Evolutionary conservation across 2,888 invertebrate species (phyloP).

Genomic region (Dorcus parallelipipedus): DNA sequence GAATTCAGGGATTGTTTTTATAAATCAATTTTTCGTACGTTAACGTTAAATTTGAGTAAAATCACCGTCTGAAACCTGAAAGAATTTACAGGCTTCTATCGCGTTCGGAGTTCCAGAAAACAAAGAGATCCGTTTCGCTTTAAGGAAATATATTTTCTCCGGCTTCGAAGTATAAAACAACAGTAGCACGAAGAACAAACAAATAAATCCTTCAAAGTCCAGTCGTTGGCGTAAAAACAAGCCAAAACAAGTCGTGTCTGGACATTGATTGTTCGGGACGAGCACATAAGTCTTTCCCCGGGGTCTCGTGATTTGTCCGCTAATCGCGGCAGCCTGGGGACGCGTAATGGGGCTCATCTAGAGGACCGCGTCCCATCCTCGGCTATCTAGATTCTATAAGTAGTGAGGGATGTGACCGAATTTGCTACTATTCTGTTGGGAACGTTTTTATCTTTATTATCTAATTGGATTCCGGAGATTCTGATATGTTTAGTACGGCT

Average conservation of each 20-base stretch:
- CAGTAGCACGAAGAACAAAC: constrained; percentile 31
- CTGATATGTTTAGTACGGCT: constrained; percentile 20
- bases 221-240: constrained; percentile 34
- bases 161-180: constrained; percentile 7
- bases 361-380: constrained; percentile 27
- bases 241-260: constrained; percentile 34
- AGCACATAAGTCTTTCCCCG: constrained; percentile 47
- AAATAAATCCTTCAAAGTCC: constrained; percentile 47
- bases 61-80: too few species aligned
- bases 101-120: too few species aligned
- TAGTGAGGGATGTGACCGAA: constrained; percentile 27
- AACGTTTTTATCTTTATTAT: constrained; percentile 36
- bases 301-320: constrained; percentile 48
- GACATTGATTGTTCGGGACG: constrained; percentile 47
- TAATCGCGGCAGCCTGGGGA: constrained; percentile 45
- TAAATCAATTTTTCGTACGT: too few species aligned
- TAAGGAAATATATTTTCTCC: background rate
- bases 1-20: too few species aligned
- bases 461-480: constrained; percentile 30
- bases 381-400: constrained; percentile 36
- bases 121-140: too few species aligned
- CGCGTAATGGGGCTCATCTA: constrained; percentile 41
- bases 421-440: constrained; percentile 18
- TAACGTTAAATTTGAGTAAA: too few species aligned
- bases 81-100: too few species aligned